Percentiles rank a stretch among this genome's conserved stretches.
These are phyloP conservation scores for Scopus umbretta DNA, from an alignment of 2,113 vertebrate species.

Conservation along the genomic window DNA sequence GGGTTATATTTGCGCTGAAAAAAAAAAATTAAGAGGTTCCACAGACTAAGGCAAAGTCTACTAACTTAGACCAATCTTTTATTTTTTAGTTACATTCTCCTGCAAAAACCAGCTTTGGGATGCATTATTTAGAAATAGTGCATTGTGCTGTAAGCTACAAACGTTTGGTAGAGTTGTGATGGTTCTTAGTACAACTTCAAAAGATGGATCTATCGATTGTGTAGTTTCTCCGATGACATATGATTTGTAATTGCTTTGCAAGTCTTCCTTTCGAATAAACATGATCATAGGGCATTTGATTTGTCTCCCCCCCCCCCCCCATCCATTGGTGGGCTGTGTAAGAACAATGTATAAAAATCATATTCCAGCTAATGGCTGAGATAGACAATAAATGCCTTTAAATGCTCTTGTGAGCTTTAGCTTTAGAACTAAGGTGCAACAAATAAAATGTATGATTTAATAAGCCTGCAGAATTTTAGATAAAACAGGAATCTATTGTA, in stretches of 20 bases:
- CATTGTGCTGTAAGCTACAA: neutral
- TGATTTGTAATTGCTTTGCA: neutral
- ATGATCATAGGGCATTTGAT: neutral
- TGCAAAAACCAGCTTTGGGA: neutral
- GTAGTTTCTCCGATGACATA: neutral
- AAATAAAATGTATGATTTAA: constrained; percentile 16
- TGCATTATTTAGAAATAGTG: neutral
- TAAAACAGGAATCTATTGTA: neutral
- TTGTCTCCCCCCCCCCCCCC: too few species aligned
- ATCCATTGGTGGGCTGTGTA: neutral
- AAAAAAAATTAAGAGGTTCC: neutral
- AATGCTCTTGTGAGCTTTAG: constrained; percentile 13
- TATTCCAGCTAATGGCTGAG: neutral
- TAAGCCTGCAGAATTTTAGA: neutral
- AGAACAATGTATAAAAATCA: neutral
- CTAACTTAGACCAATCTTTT: neutral
- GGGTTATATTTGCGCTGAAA: neutral
- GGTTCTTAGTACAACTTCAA: neutral
- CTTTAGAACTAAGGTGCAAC: neutral
- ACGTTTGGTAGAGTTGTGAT: neutral
- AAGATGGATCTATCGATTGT: neutral
- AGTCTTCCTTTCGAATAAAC: neutral
- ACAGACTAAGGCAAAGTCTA: neutral
- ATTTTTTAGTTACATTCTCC: neutral
- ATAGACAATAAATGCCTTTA: neutral